Evolutionary conservation across 2,797 vertebrate genomes (phyloP).

Genomic region (Hafferia zeledoni): DNA sequence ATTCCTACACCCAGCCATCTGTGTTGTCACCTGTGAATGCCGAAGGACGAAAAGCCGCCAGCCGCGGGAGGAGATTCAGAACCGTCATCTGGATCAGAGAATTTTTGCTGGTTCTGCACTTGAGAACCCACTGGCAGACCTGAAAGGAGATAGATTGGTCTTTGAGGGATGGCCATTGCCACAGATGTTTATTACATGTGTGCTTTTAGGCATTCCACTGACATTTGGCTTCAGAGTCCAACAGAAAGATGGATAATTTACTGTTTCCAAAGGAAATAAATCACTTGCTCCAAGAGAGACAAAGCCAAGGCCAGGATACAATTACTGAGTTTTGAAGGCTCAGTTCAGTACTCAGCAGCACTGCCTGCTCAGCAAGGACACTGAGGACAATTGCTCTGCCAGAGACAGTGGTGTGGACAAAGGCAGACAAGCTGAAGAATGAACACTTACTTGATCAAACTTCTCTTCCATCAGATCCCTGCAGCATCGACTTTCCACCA

Average conservation of each 20-base stretch:
- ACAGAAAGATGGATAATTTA: background rate
- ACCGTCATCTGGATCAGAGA: constrained; percentile 98
- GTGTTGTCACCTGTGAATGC: constrained; percentile 89
- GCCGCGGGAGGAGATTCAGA: constrained; percentile 91
- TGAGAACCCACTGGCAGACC: constrained; percentile 98
- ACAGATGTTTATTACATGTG: background rate
- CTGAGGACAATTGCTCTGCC: background rate
- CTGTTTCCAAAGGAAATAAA: background rate
- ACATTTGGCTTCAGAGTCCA: background rate
- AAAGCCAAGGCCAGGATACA: background rate
- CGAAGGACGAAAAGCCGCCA: constrained; percentile 94
- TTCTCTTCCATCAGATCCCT: constrained; percentile 97
- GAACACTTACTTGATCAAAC: constrained; percentile 88
- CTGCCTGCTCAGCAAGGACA: background rate
- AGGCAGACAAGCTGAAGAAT: background rate
- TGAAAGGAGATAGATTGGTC: constrained; percentile 54
- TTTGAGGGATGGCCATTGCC: background rate
- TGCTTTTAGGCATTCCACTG: background rate
- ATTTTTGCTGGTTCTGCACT: constrained; percentile 95
- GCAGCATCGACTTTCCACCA: constrained; percentile 97
- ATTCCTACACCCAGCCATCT: background rate
- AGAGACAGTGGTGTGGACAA: background rate
- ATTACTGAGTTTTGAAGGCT: background rate
- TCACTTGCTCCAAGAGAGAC: background rate
- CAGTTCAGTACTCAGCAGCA: background rate